Percentiles rank a stretch among this genome's conserved stretches.
Evolutionary conservation across 2,797 vertebrate genomes (phyloP).

Genomic region (Platyrinchus mystaceus): DNA sequence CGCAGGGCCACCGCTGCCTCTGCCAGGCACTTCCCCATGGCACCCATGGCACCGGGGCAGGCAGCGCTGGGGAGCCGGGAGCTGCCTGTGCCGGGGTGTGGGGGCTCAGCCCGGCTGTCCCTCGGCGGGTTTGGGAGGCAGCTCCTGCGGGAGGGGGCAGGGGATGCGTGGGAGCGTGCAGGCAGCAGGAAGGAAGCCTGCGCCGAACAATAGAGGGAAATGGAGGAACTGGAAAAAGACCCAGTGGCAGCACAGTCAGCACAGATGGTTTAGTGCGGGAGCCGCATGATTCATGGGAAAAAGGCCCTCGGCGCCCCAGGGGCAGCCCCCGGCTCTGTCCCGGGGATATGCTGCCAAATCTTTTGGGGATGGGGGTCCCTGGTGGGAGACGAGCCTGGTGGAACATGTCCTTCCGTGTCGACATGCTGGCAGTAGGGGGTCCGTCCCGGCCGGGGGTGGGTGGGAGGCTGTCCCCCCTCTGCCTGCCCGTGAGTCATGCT

Average conservation of each 20-base stretch:
- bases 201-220: conserved; percentile 82
- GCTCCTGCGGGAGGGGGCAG: conserved; percentile 38
- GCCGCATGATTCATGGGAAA: conserved; percentile 61
- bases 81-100: rapidly evolving
- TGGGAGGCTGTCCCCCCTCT: not conserved
- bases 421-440: not conserved
- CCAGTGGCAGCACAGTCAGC: conserved; percentile 50
- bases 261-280: conserved; percentile 48
- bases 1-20: not conserved
- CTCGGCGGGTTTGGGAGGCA: not conserved
- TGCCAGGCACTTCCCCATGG: rapidly evolving
- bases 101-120: not conserved
- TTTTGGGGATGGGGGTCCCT: not conserved
- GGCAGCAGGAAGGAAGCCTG: conserved; percentile 81
- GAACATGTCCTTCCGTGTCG: rapidly evolving
- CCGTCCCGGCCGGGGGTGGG: not conserved
- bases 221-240: conserved; percentile 76
- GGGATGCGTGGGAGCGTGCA: conserved; percentile 71
- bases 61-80: not conserved
- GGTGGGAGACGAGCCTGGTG: not conserved
- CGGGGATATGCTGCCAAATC: not conserved
- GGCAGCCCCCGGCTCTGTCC: not conserved
- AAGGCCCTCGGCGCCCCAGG: not conserved
- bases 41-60: not conserved
- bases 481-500: conserved; percentile 19